Evolutionary conservation across 92 coral and sea anemone genomes (phyloP).

Genomic region (Micromussa lordhowensis): DNA sequence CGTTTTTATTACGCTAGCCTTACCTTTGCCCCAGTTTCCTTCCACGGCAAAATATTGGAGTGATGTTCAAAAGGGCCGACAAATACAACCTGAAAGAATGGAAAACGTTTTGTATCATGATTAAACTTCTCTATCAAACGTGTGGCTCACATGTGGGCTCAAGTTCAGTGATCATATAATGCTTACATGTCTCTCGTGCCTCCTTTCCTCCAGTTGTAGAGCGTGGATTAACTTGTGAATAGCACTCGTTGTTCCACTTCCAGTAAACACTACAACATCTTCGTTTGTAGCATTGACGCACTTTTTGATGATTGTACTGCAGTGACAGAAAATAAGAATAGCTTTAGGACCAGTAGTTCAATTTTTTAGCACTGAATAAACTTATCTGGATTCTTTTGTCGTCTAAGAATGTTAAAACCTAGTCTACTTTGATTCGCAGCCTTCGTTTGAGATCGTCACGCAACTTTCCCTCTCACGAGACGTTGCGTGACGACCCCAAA

Average conservation of each 20-base stretch:
- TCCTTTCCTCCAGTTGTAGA: slow-evolving; percentile 57
- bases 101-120: neutral
- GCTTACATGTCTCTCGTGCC: slow-evolving; percentile 73
- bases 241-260: slow-evolving; percentile 86
- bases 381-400: neutral
- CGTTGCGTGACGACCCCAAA: too few species aligned
- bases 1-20: neutral
- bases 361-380: neutral
- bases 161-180: neutral
- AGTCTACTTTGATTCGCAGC: too few species aligned
- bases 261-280: slow-evolving; percentile 80
- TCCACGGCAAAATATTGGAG: slow-evolving; percentile 87
- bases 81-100: slow-evolving; percentile 69
- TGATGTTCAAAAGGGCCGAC: slow-evolving; percentile 93
- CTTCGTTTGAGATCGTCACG: too few species aligned
- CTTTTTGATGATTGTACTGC: slow-evolving; percentile 71
- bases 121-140: neutral
- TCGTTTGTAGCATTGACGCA: slow-evolving; percentile 79
- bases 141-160: neutral
- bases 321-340: neutral
- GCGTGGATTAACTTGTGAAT: slow-evolving; percentile 87
- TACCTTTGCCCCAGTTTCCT: slow-evolving; percentile 81
- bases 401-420: neutral
- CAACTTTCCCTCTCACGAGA: too few species aligned
- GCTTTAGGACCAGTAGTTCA: neutral